A percentile compares a stretch with the other conserved stretches of the same genome.
Evolutionary conservation across 2,888 invertebrate species (phyloP).

Genomic region (Punctoribates punctum): DNA sequence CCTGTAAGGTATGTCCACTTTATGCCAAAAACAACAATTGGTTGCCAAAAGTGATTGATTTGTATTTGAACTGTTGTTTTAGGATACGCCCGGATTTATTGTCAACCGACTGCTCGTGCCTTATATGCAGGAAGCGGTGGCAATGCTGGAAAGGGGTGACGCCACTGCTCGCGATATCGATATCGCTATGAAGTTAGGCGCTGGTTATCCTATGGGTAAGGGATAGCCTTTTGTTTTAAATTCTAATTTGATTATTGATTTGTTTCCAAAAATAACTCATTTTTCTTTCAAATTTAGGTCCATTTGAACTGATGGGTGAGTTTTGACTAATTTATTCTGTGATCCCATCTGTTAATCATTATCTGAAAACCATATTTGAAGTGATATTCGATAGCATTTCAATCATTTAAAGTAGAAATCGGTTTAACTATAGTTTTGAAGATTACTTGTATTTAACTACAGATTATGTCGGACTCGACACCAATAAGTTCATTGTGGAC

Average conservation of each 20-base stretch:
- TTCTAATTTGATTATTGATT: not conserved
- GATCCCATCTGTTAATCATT: not conserved
- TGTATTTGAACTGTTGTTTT: not conserved
- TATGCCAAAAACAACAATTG: not conserved
- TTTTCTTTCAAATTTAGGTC: conserved; percentile 56
- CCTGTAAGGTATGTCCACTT: conserved; percentile 62
- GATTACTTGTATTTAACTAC: not conserved
- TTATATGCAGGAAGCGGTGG: conserved; percentile 73
- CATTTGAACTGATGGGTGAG: conserved; percentile 65
- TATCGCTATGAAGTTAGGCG: conserved; percentile 82
- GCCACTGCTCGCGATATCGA: conserved; percentile 73
- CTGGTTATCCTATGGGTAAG: conserved; percentile 77
- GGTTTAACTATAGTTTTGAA: not conserved
- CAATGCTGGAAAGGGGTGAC: conserved; percentile 73
- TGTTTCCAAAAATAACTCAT: not conserved
- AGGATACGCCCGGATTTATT: conserved; percentile 84
- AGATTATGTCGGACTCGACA: conserved; percentile 80
- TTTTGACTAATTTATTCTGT: not conserved
- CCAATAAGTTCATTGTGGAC: conserved; percentile 68
- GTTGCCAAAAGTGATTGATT: not conserved
- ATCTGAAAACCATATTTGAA: not conserved
- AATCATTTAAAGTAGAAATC: not conserved
- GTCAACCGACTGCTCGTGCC: conserved; percentile 83
- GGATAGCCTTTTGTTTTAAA: not conserved
- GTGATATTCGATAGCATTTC: not conserved